Evolutionary conservation across 2,888 invertebrate genomes (phyloP), one percentile per base, ranked within the genome.

Genomic region (Melinopterus prodromus): DNA sequence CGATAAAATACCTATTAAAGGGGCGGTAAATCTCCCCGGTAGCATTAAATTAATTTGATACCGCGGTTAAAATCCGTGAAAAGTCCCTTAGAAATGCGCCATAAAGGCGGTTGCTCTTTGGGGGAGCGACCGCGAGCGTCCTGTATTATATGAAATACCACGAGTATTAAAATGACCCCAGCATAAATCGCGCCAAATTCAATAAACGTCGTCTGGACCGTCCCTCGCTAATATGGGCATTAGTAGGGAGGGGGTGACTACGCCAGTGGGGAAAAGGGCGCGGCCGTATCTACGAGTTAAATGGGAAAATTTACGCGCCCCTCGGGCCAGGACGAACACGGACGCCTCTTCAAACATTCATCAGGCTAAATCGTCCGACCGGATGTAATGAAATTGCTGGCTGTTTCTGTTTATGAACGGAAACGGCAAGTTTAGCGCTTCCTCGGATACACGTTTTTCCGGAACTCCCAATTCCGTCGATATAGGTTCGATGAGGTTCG

Each of bases 111-210:
- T 26, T 53, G 12, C 53, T 53, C 53, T 53, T 12, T 53, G 5
- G 53, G 53, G 53, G 5, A 1, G 53, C 53, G 53, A 53, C 7
- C 5, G 53, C 53, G 53, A 53, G 53, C 53, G 5, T 53, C 53
- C 53, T 53, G 9, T 53, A 53, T 53, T 53, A 53, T 53, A 12
- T 12, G 53, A 53, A 53, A 53, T 53, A 12, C 53, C 53, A 12
- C 53, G 53, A 53, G 9, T 53, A 53, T 53, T 53, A 53, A 53
- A 53, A 53, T 53, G 53, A 53, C 53, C 53, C 6, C 7, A 1
- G 53, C 53, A 53, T 53, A 53, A 53, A 53, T 53, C 53, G 53
- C 53, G 53, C 53, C 53, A 53, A 53, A 53, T 53, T 53, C 53
- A 53, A 53, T 53, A 53, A 53, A 53, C 53, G 53, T 53, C 53